These are phyloP conservation scores for Carduelis carduelis DNA, from an alignment of 2,797 vertebrate species.

Conservation along the genomic window DNA sequence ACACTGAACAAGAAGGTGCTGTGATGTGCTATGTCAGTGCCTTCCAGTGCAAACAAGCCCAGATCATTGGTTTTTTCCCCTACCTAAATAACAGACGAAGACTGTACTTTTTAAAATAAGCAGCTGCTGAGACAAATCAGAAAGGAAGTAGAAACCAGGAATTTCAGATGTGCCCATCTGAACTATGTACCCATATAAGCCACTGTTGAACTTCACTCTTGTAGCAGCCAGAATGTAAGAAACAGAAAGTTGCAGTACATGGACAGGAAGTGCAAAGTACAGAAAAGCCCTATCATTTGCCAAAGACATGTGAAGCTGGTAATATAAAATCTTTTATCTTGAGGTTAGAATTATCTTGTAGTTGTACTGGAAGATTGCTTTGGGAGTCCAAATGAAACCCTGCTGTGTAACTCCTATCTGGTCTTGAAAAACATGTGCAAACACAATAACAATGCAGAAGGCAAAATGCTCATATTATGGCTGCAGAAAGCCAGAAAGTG, in stretches of 20 bases:
- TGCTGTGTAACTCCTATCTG: neutral
- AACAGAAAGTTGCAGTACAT: neutral
- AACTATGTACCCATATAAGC: neutral
- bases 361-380: neutral
- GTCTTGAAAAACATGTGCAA: neutral
- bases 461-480: neutral
- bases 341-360: neutral
- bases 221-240: neutral
- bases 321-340: neutral
- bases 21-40: neutral
- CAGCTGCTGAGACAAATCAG: neutral
- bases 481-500: neutral
- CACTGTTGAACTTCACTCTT: neutral
- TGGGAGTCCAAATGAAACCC: neutral
- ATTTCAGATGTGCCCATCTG: neutral
- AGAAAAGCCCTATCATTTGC: neutral
- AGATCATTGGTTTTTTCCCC: neutral
- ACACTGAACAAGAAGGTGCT: neutral
- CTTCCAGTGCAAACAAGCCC: neutral
- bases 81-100: neutral
- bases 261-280: neutral
- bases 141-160: neutral
- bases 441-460: neutral
- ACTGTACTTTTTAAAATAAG: neutral
- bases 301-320: neutral